phyloP scores from a whole-genome alignment of 2,113 vertebrate species.

The Phodopus roborovskii region DNA sequence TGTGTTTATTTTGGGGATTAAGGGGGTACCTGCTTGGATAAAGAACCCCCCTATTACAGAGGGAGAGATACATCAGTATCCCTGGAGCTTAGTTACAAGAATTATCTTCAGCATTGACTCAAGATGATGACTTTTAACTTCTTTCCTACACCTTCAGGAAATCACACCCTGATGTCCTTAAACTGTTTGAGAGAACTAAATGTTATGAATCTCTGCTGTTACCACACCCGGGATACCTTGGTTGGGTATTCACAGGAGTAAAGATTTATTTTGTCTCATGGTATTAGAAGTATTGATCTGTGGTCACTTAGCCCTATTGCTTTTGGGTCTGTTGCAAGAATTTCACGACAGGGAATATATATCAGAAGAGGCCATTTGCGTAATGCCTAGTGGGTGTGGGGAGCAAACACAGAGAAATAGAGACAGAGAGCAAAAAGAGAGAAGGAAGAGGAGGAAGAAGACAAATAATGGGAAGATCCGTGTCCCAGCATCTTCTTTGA shows the following conservation, averaged over 20 bases:
- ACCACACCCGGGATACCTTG: fast-evolving
- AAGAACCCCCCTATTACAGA: too few relatives aligned
- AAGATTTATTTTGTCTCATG: background rate
- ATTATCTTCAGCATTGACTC: background rate
- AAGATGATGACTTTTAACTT: background rate
- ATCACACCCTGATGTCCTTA: background rate
- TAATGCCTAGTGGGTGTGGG: background rate
- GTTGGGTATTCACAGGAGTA: background rate
- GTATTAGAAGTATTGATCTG: background rate
- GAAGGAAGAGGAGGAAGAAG: background rate
- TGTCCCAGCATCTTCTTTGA: background rate
- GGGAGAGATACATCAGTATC: too few relatives aligned
- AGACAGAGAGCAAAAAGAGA: background rate
- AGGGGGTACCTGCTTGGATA: too few relatives aligned
- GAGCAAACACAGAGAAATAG: background rate
- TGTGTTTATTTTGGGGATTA: too few relatives aligned
- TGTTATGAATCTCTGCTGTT: fast-evolving
- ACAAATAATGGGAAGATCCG: background rate
- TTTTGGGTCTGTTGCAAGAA: background rate
- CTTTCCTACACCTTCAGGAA: too few relatives aligned
- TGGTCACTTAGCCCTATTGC: background rate
- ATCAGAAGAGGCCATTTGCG: background rate
- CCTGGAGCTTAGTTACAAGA: background rate
- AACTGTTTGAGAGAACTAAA: too few relatives aligned
- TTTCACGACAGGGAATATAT: too few relatives aligned